phyloP scores from a whole-genome alignment of 2,888 invertebrate species.

The Netelia inedita region DNA sequence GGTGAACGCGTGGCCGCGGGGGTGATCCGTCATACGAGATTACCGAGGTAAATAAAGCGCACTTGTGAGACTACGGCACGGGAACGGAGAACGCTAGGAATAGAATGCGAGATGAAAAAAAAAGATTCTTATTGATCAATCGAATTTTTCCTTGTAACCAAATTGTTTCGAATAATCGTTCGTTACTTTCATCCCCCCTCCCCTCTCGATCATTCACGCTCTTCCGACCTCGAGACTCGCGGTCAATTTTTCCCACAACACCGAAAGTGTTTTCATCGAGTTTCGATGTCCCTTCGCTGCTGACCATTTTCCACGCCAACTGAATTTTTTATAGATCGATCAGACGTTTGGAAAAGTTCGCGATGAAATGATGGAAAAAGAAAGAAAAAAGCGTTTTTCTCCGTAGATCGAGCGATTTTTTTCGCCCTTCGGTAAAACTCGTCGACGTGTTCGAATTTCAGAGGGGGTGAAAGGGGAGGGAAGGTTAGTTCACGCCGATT shows the following conservation, averaged over 20 bases:
- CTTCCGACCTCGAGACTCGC: constrained; percentile 48
- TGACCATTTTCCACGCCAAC: constrained; percentile 62
- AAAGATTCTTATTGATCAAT: constrained; percentile 67
- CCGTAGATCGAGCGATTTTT: constrained; percentile 64
- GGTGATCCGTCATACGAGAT: constrained; percentile 83
- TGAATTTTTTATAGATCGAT: constrained; percentile 69
- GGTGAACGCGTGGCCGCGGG: constrained; percentile 69
- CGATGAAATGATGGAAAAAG: constrained; percentile 33
- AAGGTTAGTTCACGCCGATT: constrained; percentile 75
- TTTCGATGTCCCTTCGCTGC: constrained; percentile 72
- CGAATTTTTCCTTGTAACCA: constrained; percentile 76
- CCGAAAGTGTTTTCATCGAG: constrained; percentile 73
- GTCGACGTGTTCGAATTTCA: constrained; percentile 70
- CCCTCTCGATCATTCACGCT: constrained; percentile 83
- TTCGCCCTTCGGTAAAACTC: constrained; percentile 49
- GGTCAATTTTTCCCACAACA: constrained; percentile 64
- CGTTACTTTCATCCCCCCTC: constrained; percentile 58
- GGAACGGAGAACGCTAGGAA: constrained; percentile 7
- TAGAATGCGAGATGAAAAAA: constrained; percentile 56
- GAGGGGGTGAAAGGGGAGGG: constrained; percentile 51
- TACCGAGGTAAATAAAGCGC: constrained; percentile 82
- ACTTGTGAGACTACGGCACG: constrained; percentile 45
- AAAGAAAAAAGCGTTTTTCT: constrained; percentile 66
- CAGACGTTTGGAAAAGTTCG: constrained; percentile 42
- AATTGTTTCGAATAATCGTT: constrained; percentile 80